A percentile compares a stretch with the other conserved stretches of the same genome.
Evolutionary conservation across 2,113 vertebrate species (phyloP).

Genomic region (Solea solea): DNA sequence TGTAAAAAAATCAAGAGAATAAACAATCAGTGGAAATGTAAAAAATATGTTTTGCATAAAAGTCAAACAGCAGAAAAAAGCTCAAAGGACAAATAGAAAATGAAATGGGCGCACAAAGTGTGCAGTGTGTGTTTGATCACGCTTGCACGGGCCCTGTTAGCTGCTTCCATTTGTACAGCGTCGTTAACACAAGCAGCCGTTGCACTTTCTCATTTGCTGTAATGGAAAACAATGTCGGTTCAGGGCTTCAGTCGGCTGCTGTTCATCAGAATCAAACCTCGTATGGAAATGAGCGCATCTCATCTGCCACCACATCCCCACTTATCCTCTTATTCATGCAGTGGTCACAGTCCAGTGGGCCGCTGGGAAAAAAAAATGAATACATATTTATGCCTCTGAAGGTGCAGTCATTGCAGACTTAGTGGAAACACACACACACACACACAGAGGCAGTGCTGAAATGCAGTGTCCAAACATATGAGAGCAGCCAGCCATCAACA

Average conservation of each 20-base stretch:
- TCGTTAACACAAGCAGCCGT: not conserved
- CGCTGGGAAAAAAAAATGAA: conserved; percentile 37
- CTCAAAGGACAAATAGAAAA: not conserved
- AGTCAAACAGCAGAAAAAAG: not conserved
- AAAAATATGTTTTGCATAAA: not conserved
- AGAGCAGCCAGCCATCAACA: conserved; percentile 22
- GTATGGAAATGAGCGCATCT: conserved; percentile 57
- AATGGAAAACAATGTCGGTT: conserved; percentile 28
- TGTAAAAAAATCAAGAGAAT: not conserved
- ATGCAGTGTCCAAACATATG: conserved; percentile 7
- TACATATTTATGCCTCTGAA: conserved; percentile 57
- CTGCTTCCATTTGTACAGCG: not conserved
- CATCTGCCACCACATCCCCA: conserved; percentile 46
- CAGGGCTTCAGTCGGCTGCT: conserved; percentile 3
- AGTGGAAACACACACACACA: conserved; percentile 36
- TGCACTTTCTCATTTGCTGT: conserved; percentile 11
- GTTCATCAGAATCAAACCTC: conserved; percentile 25
- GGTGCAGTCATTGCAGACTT: conserved; percentile 55
- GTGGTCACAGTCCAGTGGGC: conserved; percentile 51
- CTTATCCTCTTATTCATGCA: conserved; percentile 60
- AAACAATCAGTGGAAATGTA: not conserved
- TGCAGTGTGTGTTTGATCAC: not conserved
- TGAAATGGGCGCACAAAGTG: not conserved
- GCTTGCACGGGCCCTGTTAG: not conserved
- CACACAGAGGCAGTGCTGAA: conserved; percentile 15